These are phyloP conservation scores for Halcyon chelicuti DNA, from an alignment of 2,797 vertebrate genomes.

Conservation along the genomic window DNA sequence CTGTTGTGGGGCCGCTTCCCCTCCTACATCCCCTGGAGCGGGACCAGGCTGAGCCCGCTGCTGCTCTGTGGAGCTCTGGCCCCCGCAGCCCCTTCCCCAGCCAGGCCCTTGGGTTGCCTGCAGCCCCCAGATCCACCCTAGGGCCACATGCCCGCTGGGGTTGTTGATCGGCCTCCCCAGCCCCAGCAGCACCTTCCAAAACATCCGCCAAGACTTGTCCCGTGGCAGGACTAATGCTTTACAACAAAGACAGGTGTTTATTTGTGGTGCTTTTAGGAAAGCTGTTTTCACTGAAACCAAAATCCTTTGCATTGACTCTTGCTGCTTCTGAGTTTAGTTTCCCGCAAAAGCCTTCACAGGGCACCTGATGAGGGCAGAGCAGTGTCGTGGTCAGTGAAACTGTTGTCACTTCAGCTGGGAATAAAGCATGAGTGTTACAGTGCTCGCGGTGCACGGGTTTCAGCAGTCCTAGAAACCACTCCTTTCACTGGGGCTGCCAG, in stretches of 20 bases:
- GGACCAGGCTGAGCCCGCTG: neutral
- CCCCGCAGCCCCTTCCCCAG: neutral
- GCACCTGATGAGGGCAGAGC: no score
- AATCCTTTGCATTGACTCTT: neutral
- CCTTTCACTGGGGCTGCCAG: neutral
- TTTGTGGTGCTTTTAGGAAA: neutral
- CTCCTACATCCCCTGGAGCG: accelerated
- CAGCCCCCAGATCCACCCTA: accelerated
- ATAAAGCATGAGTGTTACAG: accelerated
- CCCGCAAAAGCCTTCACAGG: accelerated
- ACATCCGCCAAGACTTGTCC: accelerated
- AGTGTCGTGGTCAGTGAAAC: no score
- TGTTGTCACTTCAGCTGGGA: accelerated
- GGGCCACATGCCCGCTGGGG: accelerated
- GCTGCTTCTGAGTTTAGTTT: neutral
- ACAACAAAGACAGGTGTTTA: accelerated
- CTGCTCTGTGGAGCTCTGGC: accelerated
- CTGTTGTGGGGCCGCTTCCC: accelerated
- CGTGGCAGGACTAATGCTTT: neutral
- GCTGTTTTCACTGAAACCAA: neutral
- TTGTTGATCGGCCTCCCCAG: accelerated
- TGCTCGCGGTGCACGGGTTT: neutral
- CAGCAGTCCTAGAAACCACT: neutral
- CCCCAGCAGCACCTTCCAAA: neutral
- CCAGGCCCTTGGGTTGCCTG: accelerated